Percentiles rank a stretch among this genome's conserved stretches.
These are phyloP conservation scores for Eupithecia pulchellata DNA, from an alignment of 2,888 invertebrate species.

Conservation along the genomic window DNA sequence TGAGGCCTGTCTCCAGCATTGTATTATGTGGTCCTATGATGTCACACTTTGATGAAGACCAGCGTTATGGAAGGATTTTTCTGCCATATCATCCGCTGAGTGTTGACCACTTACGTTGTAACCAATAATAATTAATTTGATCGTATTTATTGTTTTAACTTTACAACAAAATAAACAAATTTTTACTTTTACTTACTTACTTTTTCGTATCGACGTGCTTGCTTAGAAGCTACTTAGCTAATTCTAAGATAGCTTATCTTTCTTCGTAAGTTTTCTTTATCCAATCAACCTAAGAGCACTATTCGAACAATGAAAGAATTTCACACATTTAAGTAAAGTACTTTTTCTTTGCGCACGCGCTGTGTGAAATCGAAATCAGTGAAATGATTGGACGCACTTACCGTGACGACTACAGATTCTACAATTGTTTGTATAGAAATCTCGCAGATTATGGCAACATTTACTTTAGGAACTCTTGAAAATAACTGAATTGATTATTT, in stretches of 20 bases:
- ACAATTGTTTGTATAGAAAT: slow-evolving; percentile 13
- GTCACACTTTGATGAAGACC: no score
- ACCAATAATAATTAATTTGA: no score
- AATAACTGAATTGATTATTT: neutral
- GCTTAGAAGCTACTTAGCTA: no score
- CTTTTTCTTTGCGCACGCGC: slow-evolving; percentile 47
- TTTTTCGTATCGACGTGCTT: no score
- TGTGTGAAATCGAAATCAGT: slow-evolving; percentile 65
- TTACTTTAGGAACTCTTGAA: neutral
- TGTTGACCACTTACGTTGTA: no score
- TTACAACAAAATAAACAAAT: no score
- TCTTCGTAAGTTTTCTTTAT: neutral
- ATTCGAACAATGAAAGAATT: slow-evolving; percentile 27
- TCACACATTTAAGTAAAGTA: slow-evolving; percentile 49
- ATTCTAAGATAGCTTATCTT: neutral
- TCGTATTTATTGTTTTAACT: no score
- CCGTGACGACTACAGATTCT: slow-evolving; percentile 26
- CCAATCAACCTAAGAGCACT: slow-evolving; percentile 6
- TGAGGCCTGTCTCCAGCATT: no score
- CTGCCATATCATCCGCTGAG: no score
- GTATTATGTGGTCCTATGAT: no score
- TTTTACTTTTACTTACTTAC: no score
- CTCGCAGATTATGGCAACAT: slow-evolving; percentile 9
- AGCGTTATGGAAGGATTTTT: no score
- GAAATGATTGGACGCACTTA: slow-evolving; percentile 53